phyloP scores from a whole-genome alignment of 2,113 vertebrate species.

The Macrotis lagotis region DNA sequence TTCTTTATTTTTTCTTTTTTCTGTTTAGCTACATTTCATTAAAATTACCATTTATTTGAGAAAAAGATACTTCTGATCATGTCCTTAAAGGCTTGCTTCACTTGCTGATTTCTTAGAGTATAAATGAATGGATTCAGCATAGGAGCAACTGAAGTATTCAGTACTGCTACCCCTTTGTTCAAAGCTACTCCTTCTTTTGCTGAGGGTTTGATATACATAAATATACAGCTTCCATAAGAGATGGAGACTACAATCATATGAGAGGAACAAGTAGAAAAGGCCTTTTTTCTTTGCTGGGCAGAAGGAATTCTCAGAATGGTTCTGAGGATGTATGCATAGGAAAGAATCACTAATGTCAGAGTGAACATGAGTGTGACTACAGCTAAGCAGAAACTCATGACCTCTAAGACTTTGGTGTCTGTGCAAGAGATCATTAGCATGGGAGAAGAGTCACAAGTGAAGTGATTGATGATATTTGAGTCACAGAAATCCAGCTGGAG shows the following conservation, averaged over 20 bases:
- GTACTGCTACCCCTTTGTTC: background rate
- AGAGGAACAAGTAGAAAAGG: background rate
- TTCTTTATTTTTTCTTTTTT: background rate
- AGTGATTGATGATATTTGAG: background rate
- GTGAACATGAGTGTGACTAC: background rate
- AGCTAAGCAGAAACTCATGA: background rate
- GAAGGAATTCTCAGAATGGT: background rate
- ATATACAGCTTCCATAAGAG: background rate
- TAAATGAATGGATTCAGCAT: background rate
- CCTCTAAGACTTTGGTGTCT: background rate
- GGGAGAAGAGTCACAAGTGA: background rate
- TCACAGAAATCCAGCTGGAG: background rate
- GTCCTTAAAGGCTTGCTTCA: background rate
- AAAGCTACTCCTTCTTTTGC: background rate
- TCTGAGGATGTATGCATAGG: background rate
- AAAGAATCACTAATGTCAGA: background rate
- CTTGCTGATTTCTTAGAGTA: background rate
- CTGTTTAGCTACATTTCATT: background rate
- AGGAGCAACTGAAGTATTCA: background rate
- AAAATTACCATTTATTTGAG: background rate
- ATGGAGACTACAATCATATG: background rate
- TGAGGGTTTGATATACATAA: background rate
- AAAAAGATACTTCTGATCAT: background rate
- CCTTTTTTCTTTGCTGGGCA: background rate
- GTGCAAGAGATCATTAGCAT: background rate